Evolutionary conservation across 2,888 invertebrate species (phyloP).

Genomic region (Lithophane semibrunnea): DNA sequence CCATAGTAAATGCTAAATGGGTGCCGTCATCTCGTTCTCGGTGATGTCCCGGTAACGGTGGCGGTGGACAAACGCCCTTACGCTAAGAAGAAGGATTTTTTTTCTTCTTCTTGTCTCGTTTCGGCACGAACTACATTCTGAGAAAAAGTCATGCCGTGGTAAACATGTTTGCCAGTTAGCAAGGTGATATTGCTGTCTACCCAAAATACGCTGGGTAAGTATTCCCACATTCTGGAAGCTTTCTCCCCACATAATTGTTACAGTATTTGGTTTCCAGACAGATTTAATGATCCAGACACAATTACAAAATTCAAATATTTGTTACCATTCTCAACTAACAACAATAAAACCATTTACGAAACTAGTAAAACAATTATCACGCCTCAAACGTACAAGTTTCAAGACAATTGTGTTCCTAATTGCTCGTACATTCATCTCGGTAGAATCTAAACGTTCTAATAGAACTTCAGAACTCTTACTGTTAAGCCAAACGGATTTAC

Average conservation of each 20-base stretch:
- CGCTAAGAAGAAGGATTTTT: too few relatives aligned
- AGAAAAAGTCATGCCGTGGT: background rate
- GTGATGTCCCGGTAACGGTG: too few relatives aligned
- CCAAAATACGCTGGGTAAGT: background rate
- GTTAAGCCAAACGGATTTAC: slow-evolving; percentile 29
- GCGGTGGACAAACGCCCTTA: too few relatives aligned
- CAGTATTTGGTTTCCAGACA: background rate
- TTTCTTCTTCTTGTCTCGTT: background rate
- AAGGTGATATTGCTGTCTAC: background rate
- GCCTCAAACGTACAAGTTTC: slow-evolving; percentile 4
- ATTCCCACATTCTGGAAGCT: background rate
- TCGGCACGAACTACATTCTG: background rate
- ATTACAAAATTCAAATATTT: slow-evolving; percentile 16
- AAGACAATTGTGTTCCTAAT: slow-evolving; percentile 35
- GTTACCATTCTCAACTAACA: slow-evolving; percentile 8
- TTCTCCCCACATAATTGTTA: background rate
- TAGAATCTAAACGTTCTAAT: slow-evolving; percentile 25
- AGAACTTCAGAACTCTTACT: slow-evolving; percentile 3
- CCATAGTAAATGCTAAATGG: too few relatives aligned
- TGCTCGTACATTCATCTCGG: slow-evolving; percentile 41
- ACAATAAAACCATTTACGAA: slow-evolving; percentile 18
- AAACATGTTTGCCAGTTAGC: background rate
- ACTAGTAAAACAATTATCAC: slow-evolving; percentile 38
- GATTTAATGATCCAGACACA: background rate
- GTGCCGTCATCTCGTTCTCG: too few relatives aligned